Base-by-base conservation (phyloP, 2,888 invertebrate species). In the Drosophila gaucha region DNA sequence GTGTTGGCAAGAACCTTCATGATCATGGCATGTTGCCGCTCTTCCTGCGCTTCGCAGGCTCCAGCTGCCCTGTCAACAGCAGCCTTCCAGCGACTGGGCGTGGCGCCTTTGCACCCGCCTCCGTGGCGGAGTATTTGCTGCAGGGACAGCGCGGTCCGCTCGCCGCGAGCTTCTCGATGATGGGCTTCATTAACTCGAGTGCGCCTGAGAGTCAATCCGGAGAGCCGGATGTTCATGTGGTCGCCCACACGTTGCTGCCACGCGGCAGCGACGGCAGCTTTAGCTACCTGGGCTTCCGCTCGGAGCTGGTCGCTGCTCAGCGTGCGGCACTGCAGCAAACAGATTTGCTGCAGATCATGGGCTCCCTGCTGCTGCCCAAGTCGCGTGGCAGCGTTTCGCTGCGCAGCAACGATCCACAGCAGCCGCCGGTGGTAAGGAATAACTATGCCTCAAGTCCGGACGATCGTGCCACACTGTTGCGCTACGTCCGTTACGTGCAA, bases 1-100 rank as follows among this genome's bases (percentile, higher is more conserved):
- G 49, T 3, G 96, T 96, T 0, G 96, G 96, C 0, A 93, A 94
- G 68, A 95, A 96, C 86, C 92, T 97, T 0, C 96, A 96, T 89
- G 97, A 97, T 87, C 97, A 97, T 87, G 94, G 96, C 1, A 97
- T 92, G 86, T 96, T 95, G 73, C 95, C 46, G 3, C 60, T 83
- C 4, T 57, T 69, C 16, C 56, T 89, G 22, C 74, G 73, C 63
- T 92, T 94, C 24, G 2, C 12, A 0, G 18, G 18, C 18, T 18
- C 36, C 9, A 18, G 31, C 30, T 73, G 73, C 9, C 31, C 41
- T 20, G 14, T 38, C 2, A 66, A 24, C 6, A 66, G 24, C 5
- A 75, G 50, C 18, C 26, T 4, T 0, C 10, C 31, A 1, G 1
- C 33, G 14, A 16, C 2, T n/a, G 10, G 20, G 0, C 55, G 59